Percentiles rank a stretch among this genome's conserved stretches.
phyloP scores from a whole-genome alignment of 2,113 vertebrate species.

The Pollimyrus isidori region DNA sequence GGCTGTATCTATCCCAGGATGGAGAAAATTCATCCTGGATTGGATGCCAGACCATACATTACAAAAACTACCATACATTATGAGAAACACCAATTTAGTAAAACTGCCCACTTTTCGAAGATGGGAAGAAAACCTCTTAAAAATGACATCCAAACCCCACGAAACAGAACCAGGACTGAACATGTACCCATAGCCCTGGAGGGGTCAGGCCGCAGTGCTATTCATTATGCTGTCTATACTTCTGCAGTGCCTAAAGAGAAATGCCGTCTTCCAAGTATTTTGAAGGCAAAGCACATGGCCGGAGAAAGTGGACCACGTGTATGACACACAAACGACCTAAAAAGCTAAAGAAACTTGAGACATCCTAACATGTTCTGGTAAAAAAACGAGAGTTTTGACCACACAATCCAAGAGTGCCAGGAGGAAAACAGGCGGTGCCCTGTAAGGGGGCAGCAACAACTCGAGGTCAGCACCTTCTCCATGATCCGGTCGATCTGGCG shows the following conservation, averaged over 20 bases:
- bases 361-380: not conserved
- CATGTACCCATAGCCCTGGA: not conserved
- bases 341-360: not conserved
- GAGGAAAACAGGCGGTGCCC: not conserved
- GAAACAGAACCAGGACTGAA: not conserved
- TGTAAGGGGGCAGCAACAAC: not conserved
- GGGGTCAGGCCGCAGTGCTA: not conserved
- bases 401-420: not conserved
- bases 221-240: not conserved
- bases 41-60: not conserved
- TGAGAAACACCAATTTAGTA: not conserved
- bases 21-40: not conserved
- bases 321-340: not conserved
- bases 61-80: not conserved
- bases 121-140: not conserved
- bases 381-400: not conserved
- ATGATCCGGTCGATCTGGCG: slow-evolving; percentile 99
- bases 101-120: not conserved
- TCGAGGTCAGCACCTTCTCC: slow-evolving; percentile 78
- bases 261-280: not conserved
- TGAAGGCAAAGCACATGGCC: not conserved
- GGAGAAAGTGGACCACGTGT: not conserved
- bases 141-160: not conserved
- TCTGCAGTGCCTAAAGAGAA: not conserved
- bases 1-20: not conserved